Evolutionary conservation across 1,140 invertebrate genomes (phyloP).

Genomic region (Saccostrea echinata): DNA sequence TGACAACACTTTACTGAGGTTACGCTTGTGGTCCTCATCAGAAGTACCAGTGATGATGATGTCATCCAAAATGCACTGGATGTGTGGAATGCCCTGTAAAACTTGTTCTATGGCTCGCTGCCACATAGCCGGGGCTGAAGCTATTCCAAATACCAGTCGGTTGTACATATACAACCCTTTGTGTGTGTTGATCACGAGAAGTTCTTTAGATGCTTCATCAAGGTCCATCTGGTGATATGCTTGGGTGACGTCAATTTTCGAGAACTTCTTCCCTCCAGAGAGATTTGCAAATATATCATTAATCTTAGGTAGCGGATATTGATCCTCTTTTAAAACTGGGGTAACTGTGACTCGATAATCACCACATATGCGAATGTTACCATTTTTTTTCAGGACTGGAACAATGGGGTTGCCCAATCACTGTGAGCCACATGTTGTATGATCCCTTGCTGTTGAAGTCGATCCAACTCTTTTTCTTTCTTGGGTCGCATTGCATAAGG

Average conservation of each 20-base stretch:
- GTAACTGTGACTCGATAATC: too few relatives aligned
- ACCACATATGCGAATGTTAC: too few relatives aligned
- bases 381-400: too few relatives aligned
- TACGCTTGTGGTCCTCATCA: not conserved
- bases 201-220: constrained; percentile 64
- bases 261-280: constrained; percentile 63
- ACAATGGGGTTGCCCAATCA: too few relatives aligned
- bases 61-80: constrained; percentile 41
- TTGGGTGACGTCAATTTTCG: constrained; percentile 70
- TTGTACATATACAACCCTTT: constrained; percentile 66
- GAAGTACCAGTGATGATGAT: too few relatives aligned
- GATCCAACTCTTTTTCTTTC: too few relatives aligned
- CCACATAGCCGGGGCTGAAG: constrained; percentile 81
- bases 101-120: constrained; percentile 79
- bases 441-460: too few relatives aligned
- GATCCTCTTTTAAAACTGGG: too few relatives aligned
- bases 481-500: too few relatives aligned
- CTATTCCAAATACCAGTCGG: constrained; percentile 78
- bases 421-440: too few relatives aligned
- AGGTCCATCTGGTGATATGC: constrained; percentile 62
- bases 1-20: too few relatives aligned
- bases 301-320: too few relatives aligned
- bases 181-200: constrained; percentile 62
- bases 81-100: constrained; percentile 58
- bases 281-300: constrained; percentile 53